Evolutionary conservation across 2,888 invertebrate genomes (phyloP), one percentile per base, ranked within the genome.

Genomic region (Bellardia bayeri): DNA sequence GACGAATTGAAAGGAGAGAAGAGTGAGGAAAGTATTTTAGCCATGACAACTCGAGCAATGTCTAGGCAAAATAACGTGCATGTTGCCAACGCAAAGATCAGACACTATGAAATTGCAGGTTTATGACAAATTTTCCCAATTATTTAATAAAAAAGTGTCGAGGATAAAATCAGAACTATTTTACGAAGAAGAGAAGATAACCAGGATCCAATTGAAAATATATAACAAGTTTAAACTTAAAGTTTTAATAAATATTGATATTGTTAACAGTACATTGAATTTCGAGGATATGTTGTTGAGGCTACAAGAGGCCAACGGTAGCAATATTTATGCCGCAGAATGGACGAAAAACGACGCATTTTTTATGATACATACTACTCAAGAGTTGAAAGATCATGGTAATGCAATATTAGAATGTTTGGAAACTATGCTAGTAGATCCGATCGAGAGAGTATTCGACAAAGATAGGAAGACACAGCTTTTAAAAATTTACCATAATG

Each of bases 231-330:
- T 45, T 45, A 33, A 33, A 33, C 4, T 33, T 3, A 33, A 33
- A 33, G 11, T 61, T 61, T 61, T 2, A 11, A 13, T 45, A 49
- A 30, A 68, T 68, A 30, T 68, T 49, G 33, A 75, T 42, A 79
- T 76, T 51, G 69, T 68, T 66, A 84, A 88, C 82, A 69, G 42
- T 84, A 79, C 51, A 87, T 42, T 79, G 58, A 61, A 75, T 54
- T 82, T 82, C 58, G 75, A 69, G 33, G 30, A 80, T 9, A 69
- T 76, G 63, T 66, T 78, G 66, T 78, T 66, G 78, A 80, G 61
- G 69, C 61, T 80, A 33, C 61, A 49, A 33, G 42, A 40, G 69
- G 63, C 45, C 69, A 49, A 40, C 51, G 63, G 71, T 71, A 16
- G 71, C 42, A 71, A 71, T 2, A 63, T 81, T 37, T 64, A 54